Percentiles rank a stretch among this genome's conserved stretches.
Evolutionary conservation across 2,888 invertebrate genomes (phyloP).

Genomic region (Pollenia labialis): DNA sequence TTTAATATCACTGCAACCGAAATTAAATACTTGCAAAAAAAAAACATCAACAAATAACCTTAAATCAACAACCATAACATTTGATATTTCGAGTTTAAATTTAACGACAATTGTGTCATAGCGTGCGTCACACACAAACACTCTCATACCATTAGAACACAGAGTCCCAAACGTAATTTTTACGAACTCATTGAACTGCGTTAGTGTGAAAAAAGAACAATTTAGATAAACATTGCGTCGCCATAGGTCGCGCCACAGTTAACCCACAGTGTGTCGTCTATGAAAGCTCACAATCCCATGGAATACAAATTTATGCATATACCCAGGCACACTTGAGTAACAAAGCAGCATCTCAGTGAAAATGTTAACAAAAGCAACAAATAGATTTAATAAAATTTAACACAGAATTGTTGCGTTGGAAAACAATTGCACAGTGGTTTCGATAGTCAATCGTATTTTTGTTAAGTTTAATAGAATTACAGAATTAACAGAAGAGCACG

Average conservation of each 20-base stretch:
- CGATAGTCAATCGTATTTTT: not conserved
- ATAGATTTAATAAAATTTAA: slow-evolving; percentile 57
- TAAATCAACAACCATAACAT: slow-evolving; percentile 60
- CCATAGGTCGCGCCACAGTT: slow-evolving; percentile 75
- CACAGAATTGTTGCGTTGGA: slow-evolving; percentile 5
- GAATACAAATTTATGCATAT: not conserved
- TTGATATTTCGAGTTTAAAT: slow-evolving; percentile 58
- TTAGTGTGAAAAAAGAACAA: slow-evolving; percentile 84
- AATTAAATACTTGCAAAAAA: not conserved
- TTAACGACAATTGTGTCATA: slow-evolving; percentile 35
- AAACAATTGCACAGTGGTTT: not conserved
- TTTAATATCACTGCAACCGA: not conserved
- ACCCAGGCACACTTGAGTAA: slow-evolving; percentile 3
- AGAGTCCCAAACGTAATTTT: slow-evolving; percentile 84
- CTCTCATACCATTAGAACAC: slow-evolving; percentile 69
- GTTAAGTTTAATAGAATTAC: no score
- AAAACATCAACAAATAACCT: slow-evolving; percentile 50
- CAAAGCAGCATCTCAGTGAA: not conserved
- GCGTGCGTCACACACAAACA: slow-evolving; percentile 9
- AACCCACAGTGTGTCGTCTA: slow-evolving; percentile 68
- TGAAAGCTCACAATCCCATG: slow-evolving; percentile 13
- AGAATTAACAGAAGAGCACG: no score
- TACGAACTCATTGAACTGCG: slow-evolving; percentile 84
- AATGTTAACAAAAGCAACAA: slow-evolving; percentile 58
- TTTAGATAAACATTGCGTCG: slow-evolving; percentile 84